Conservation (phyloP, 2,113 vertebrate genomes). For the Leucosticte australis region DNA sequence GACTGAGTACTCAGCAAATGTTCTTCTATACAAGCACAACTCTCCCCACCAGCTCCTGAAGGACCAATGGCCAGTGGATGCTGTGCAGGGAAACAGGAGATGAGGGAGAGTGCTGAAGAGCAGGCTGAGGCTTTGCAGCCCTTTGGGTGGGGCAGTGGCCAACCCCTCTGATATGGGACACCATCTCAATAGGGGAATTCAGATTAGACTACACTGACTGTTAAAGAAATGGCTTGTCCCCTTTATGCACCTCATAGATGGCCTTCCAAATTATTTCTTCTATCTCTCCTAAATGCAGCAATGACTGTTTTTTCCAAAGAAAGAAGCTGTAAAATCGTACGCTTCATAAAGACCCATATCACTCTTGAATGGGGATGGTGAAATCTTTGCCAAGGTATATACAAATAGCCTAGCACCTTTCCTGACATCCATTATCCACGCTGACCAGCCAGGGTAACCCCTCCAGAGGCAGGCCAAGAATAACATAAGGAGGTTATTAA, state of each 20-base stretch:
- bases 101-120: background rate
- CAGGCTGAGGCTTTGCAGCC: background rate
- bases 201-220: background rate
- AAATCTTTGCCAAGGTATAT: conserved; percentile 18
- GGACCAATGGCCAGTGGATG: fast-evolving
- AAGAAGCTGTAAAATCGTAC: background rate
- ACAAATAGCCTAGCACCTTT: conserved; percentile 42
- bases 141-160: background rate
- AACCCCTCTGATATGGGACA: background rate
- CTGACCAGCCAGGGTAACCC: conserved; percentile 28
- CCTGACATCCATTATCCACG: conserved; percentile 32
- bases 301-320: conserved; percentile 9
- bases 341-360: conserved; percentile 33
- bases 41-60: background rate
- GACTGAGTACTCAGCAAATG: background rate
- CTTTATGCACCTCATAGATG: background rate
- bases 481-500: conserved; percentile 58
- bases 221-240: background rate
- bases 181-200: background rate
- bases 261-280: background rate
- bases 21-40: background rate
- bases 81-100: fast-evolving
- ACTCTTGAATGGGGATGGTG: background rate
- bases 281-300: background rate
- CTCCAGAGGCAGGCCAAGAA: conserved; percentile 32